These are phyloP conservation scores for Phoxinus phoxinus DNA, from an alignment of 2,113 vertebrate species.

Conservation along the genomic window DNA sequence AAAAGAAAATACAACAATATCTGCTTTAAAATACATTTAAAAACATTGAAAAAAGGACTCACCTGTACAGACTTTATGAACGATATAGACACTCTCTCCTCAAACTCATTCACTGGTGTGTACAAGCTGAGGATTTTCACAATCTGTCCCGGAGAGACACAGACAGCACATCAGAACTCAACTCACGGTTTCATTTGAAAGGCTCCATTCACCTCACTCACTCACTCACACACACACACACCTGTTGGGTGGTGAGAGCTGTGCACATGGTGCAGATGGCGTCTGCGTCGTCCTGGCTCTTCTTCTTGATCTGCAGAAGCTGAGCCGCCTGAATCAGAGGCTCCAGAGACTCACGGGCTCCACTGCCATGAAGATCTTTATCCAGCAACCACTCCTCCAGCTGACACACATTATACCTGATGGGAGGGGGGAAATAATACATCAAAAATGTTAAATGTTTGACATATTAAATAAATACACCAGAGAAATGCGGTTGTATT, in stretches of 20 bases:
- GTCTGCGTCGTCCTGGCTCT: conserved; percentile 90
- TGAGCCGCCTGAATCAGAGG: conserved; percentile 95
- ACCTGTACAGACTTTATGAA: conserved; percentile 94
- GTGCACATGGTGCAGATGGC: conserved; percentile 92
- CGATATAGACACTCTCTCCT: conserved; percentile 89
- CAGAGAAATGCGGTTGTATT: neutral
- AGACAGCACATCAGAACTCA: neutral
- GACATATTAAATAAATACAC: neutral
- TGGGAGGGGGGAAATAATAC: no score
- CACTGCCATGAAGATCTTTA: conserved; percentile 85
- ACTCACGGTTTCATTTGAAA: neutral
- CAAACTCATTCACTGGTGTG: conserved; percentile 96
- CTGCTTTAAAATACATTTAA: neutral
- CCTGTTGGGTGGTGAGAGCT: conserved; percentile 89
- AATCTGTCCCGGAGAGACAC: conserved; percentile 79
- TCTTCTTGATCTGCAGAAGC: conserved; percentile 96
- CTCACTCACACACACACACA: conserved; percentile 56
- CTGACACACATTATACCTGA: conserved; percentile 91
- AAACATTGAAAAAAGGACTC: conserved; percentile 52
- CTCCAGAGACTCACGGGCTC: conserved; percentile 90
- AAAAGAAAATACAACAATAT: conserved; percentile 8
- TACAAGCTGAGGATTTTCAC: conserved; percentile 95
- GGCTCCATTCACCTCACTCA: neutral
- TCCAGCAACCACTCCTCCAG: conserved; percentile 95
- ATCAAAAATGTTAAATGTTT: no score